Evolutionary conservation across 2,797 vertebrate species (phyloP), one percentile per base, ranked within the genome.

Genomic region (Neosalanx taihuensis): DNA sequence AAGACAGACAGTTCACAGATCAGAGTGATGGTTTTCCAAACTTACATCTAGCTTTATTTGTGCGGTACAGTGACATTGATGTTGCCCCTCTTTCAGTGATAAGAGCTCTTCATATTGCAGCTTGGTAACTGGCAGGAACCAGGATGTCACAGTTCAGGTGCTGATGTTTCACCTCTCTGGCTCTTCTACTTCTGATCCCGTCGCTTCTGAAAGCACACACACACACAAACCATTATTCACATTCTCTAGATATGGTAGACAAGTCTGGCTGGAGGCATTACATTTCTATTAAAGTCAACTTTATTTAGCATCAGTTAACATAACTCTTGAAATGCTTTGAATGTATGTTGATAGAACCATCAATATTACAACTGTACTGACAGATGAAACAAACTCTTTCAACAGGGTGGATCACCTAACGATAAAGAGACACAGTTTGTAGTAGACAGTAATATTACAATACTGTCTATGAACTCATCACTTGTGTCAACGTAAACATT

Each of bases 51-150:
- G 35, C 66, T 77, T 69, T 71, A 83, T 72, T 78, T 68, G 78
- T 78, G 67, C 70, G 58, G 63, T 81, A 79, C 73, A 80, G 69
- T 72, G 80, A 78, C 15, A 65, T 70, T 46, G 35, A 26, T 46
- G 10, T 46, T 69, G 66, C 80, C 3, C 77, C 73, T 77, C 74
- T 79, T 78, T 79, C 76, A 59, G 61, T 75, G 68, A 82, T 72
- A 78, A 73, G 76, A 80, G 68, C 77, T 81, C 81, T 77, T 78
- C 77, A 80, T 85, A 83, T 83, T 85, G 81, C 79, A 75, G 77
- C 71, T 70, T 59, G 59, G 49, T 57, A 57, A 67, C 23, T 37
- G 46, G 57, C 74, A 59, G 58, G 56, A 65, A 46, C 41, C 37
- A 31, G 49, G 41, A 57, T 61, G 58, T 71, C 72, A 23, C 68